These are phyloP conservation scores for Agriopis aurantiaria DNA, from an alignment of 2,888 invertebrate genomes.

Conservation along the genomic window DNA sequence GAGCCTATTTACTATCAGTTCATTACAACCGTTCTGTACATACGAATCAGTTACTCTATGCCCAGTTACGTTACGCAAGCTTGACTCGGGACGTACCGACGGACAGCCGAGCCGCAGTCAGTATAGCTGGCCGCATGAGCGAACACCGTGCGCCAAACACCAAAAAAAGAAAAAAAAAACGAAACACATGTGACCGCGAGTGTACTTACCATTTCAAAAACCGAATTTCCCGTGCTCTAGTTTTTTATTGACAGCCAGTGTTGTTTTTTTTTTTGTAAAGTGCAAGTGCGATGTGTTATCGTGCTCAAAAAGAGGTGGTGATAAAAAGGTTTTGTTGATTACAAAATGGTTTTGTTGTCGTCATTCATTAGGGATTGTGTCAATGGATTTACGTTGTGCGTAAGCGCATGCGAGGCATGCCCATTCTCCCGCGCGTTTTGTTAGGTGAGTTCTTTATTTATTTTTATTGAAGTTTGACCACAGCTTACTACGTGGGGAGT, in stretches of 20 bases:
- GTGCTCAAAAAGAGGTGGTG: conserved; percentile 42
- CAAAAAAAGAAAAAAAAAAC: conserved; percentile 56
- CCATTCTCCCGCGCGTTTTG: conserved; percentile 68
- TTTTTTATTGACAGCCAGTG: conserved; percentile 31
- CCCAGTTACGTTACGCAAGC: conserved; percentile 83
- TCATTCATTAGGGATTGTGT: conserved; percentile 76
- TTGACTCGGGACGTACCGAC: conserved; percentile 71
- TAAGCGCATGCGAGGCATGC: conserved; percentile 62
- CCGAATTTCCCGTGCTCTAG: conserved; percentile 43
- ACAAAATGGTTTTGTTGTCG: conserved; percentile 43
- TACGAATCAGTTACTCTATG: conserved; percentile 76
- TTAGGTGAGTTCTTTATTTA: conserved; percentile 66
- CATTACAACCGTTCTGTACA: conserved; percentile 65
- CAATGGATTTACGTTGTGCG: conserved; percentile 74
- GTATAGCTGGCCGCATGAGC: conserved; percentile 71
- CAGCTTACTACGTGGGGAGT: neutral
- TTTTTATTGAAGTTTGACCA: conserved; percentile 3
- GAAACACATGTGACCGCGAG: conserved; percentile 52
- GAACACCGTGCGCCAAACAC: conserved; percentile 58
- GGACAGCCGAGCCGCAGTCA: conserved; percentile 67
- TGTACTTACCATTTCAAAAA: conserved; percentile 56
- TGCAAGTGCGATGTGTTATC: conserved; percentile 41
- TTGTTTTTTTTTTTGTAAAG: conserved; percentile 42
- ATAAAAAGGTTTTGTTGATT: conserved; percentile 26
- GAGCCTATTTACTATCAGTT: conserved; percentile 37